A percentile compares a stretch with the other conserved stretches of the same genome.
Evolutionary conservation across 2,113 vertebrate species (phyloP).

Genomic region (Promerops cafer): DNA sequence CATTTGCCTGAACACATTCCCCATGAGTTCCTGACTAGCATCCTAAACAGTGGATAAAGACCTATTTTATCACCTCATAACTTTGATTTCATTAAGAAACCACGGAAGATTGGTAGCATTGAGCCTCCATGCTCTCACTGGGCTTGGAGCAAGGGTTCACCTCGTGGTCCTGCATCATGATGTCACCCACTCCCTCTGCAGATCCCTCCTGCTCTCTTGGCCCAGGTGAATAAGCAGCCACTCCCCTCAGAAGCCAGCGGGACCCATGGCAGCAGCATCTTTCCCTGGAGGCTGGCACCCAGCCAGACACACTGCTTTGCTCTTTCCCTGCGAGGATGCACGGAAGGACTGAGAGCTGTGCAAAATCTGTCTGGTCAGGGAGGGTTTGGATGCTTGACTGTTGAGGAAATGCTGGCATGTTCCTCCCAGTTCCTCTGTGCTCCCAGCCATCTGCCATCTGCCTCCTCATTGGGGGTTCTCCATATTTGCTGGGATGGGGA

Average conservation of each 20-base stretch:
- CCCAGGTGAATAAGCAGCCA: not conserved
- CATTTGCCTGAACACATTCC: not conserved
- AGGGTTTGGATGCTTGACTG: not conserved
- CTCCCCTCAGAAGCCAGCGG: not conserved
- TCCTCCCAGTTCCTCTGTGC: not conserved
- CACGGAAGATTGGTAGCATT: not conserved
- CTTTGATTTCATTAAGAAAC: not conserved
- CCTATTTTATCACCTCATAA: not conserved
- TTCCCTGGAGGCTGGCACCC: not conserved
- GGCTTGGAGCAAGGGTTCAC: not conserved
- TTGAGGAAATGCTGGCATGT: not conserved
- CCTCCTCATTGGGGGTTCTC: not conserved
- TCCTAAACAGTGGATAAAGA: not conserved
- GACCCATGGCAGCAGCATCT: not conserved
- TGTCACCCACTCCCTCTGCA: not conserved
- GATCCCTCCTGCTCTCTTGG: not conserved
- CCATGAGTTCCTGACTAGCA: not conserved
- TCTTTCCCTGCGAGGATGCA: not conserved
- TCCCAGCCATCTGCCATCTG: not conserved
- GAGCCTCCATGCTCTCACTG: accelerated
- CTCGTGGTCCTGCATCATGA: accelerated
- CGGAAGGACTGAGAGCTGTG: not conserved
- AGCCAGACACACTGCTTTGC: not conserved
- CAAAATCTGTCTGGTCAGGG: accelerated
- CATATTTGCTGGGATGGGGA: not conserved